phyloP scores from a whole-genome alignment of 1,140 invertebrate genomes.

The Drusus annulatus region DNA sequence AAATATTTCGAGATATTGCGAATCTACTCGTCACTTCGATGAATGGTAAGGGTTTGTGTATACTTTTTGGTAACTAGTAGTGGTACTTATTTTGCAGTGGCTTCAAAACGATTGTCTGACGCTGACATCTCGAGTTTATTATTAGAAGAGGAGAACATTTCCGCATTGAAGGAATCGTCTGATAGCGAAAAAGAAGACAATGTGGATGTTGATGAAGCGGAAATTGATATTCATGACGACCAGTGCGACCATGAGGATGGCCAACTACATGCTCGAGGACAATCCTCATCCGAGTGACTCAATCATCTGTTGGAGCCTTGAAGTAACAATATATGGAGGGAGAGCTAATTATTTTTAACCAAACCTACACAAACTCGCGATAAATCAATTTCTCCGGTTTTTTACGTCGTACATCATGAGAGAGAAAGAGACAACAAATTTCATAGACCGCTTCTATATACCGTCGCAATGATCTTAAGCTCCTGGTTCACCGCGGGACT shows the following conservation, averaged over 20 bases:
- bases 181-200: not conserved
- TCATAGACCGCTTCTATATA: too few relatives aligned
- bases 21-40: not conserved
- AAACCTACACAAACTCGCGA: too few relatives aligned
- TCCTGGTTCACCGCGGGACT: too few relatives aligned
- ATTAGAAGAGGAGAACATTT: not conserved
- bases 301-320: not conserved
- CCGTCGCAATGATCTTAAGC: too few relatives aligned
- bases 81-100: not conserved
- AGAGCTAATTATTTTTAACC: too few relatives aligned
- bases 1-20: not conserved
- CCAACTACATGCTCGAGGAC: not conserved
- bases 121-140: not conserved
- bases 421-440: too few relatives aligned
- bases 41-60: not conserved
- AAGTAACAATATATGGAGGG: too few relatives aligned
- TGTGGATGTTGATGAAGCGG: not conserved
- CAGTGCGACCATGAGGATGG: not conserved
- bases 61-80: not conserved
- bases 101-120: not conserved
- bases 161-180: not conserved
- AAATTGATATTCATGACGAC: not conserved
- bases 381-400: too few relatives aligned
- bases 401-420: too few relatives aligned
- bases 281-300: not conserved